Evolutionary conservation across 1,140 invertebrate genomes (phyloP), one percentile per base, ranked within the genome.

Genomic region (Drosophila auraria): DNA sequence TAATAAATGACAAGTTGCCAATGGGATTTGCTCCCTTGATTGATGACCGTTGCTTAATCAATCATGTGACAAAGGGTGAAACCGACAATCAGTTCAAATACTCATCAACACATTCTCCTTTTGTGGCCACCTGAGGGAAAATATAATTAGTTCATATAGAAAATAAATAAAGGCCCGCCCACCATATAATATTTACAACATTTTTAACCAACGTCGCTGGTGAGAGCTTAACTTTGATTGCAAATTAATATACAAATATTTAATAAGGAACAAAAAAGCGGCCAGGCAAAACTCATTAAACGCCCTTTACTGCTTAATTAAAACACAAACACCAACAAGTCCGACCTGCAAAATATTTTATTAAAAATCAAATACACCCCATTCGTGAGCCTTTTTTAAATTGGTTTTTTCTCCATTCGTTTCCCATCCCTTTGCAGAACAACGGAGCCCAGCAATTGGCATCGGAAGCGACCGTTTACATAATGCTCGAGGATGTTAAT

Each of bases 391-490:
- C 68, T 33, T 56, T 78, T 61, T 69, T 51, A 47, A 66, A 63
- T 51, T 40, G 50, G 8, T 57, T 61, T 76, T 56, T 44, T 25
- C 17, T n/a, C 12, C 36, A 9, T 63, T 53, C 51, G 6, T 33
- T 56, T 47, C 25, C 8, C 36, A 14, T 27, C 38, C 36, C 30
- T 65, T 90, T 92, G 30, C 83, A 98, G 97, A 99, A 99, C 94
- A 98, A 99, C 94, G 98, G 98, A 66, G 97, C 97, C 50, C 98
- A 98, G 92, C 98, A 99, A 94, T 94, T 99, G 78, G 98, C 98
- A 47, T 98, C 97, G 36, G 98, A 99, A 94, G 97, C 97, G 5
- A 98, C 97, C 40, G 97, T 98, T 64, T 97, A 96, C 94, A 98
- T 99, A 87, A 96, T 97, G 94, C 94, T 99, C 50, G 97, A 98